Conservation (phyloP, 2,888 invertebrate genomes). For the Polylopha cassiicola region DNA sequence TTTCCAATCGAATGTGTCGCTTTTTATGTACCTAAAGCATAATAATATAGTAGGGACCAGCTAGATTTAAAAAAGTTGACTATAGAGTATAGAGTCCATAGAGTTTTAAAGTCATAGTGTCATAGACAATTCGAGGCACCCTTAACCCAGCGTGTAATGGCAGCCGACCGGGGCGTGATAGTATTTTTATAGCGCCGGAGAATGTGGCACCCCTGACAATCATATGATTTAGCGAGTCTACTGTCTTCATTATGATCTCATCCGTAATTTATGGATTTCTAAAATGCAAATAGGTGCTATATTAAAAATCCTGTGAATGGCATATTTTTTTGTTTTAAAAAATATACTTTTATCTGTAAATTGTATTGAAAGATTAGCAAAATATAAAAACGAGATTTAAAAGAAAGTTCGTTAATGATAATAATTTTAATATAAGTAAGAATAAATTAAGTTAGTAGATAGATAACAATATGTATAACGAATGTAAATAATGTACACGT, state of each 20-base stretch:
- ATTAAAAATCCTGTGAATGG: no score
- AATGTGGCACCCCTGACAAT: conserved; percentile 48
- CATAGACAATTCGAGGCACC: no score
- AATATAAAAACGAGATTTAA: no score
- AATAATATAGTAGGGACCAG: no score
- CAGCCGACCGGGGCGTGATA: conserved; percentile 53
- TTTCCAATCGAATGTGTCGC: no score
- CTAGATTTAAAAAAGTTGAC: no score
- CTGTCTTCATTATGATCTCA: conserved; percentile 32
- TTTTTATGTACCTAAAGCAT: no score
- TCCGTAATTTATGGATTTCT: conserved; percentile 19
- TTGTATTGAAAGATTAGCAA: no score
- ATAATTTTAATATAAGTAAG: neutral
- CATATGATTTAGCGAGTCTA: conserved; percentile 58
- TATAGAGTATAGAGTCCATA: neutral
- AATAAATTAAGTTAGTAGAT: conserved; percentile 5
- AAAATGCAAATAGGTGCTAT: no score
- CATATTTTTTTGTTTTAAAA: no score
- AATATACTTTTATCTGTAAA: no score
- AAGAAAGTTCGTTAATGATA: no score
- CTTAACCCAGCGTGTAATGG: conserved; percentile 51
- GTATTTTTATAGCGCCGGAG: conserved; percentile 66
- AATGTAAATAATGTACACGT: conserved; percentile 16
- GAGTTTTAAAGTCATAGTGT: conserved; percentile 15
- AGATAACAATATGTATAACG: conserved; percentile 16